These are phyloP conservation scores for Onychostruthus taczanowskii DNA, from an alignment of 2,113 vertebrate genomes.

Conservation along the genomic window DNA sequence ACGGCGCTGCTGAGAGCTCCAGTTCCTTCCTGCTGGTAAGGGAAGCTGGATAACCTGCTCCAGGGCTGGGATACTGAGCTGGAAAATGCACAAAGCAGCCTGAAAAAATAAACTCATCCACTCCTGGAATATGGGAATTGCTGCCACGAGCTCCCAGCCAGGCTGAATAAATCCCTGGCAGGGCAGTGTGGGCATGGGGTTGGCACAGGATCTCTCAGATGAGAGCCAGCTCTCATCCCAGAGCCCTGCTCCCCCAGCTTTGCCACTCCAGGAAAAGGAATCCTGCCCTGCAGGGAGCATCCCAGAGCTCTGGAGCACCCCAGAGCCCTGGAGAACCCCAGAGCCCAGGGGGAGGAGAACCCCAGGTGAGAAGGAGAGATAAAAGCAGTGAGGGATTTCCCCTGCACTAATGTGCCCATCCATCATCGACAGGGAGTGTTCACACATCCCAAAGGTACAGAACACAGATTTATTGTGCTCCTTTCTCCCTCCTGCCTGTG, in stretches of 20 bases:
- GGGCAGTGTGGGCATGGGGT: neutral
- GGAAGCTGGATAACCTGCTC: neutral
- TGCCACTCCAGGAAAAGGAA: neutral
- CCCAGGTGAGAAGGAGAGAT: neutral
- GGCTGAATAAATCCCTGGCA: neutral
- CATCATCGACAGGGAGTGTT: neutral
- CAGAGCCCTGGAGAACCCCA: neutral
- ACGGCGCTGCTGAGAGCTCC: fast-evolving
- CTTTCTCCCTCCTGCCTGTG: neutral
- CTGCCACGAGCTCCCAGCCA: neutral
- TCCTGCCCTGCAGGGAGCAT: neutral
- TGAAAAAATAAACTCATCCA: neutral
- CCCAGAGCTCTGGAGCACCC: neutral
- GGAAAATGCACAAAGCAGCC: neutral
- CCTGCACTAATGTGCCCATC: neutral
- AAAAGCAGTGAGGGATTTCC: neutral
- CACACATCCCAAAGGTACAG: neutral
- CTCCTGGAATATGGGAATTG: neutral
- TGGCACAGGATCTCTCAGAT: neutral
- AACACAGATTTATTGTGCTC: neutral
- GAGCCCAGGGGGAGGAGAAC: neutral
- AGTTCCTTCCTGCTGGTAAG: neutral
- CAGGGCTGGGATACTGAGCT: neutral
- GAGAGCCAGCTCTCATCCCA: neutral
- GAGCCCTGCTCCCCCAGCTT: neutral